phyloP scores from a whole-genome alignment of 2,888 invertebrate species.

The Drosophila sordidapex region DNA sequence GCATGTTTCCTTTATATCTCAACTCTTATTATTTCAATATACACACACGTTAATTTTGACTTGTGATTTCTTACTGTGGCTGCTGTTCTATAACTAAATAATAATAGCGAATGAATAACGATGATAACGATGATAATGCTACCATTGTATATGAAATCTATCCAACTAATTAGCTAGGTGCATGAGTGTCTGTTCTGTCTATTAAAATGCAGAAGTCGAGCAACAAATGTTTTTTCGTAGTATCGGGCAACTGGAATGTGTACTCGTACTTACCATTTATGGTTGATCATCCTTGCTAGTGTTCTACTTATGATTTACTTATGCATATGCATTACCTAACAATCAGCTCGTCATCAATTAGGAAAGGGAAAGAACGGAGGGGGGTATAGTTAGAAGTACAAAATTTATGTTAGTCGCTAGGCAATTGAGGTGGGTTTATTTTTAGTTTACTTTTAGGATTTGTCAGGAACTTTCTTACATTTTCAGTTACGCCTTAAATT shows the following conservation, averaged over 20 bases:
- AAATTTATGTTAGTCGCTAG: constrained; percentile 34
- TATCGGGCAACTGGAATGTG: constrained; percentile 66
- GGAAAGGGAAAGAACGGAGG: neutral
- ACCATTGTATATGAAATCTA: constrained; percentile 44
- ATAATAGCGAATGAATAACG: constrained; percentile 52
- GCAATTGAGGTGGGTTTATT: constrained; percentile 25
- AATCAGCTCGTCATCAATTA: constrained; percentile 56
- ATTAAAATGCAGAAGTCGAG: constrained; percentile 42
- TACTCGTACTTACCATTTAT: constrained; percentile 41
- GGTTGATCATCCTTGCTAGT: constrained; percentile 73
- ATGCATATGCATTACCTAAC: constrained; percentile 59
- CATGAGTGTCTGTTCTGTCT: constrained; percentile 77
- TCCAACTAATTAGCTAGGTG: constrained; percentile 74
- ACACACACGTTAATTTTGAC: constrained; percentile 23
- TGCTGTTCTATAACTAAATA: constrained; percentile 53
- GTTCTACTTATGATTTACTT: constrained; percentile 45
- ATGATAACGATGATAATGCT: constrained; percentile 51
- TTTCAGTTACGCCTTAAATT: constrained; percentile 65
- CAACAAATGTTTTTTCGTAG: constrained; percentile 55
- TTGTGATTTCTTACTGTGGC: constrained; percentile 48
- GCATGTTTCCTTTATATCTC: constrained; percentile 60
- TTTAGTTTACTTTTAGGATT: constrained; percentile 20
- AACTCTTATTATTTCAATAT: constrained; percentile 33
- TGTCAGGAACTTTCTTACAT: constrained; percentile 32
- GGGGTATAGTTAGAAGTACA: neutral